phyloP scores from a whole-genome alignment of 2,113 vertebrate genomes.

The Otocyon megalotis region DNA sequence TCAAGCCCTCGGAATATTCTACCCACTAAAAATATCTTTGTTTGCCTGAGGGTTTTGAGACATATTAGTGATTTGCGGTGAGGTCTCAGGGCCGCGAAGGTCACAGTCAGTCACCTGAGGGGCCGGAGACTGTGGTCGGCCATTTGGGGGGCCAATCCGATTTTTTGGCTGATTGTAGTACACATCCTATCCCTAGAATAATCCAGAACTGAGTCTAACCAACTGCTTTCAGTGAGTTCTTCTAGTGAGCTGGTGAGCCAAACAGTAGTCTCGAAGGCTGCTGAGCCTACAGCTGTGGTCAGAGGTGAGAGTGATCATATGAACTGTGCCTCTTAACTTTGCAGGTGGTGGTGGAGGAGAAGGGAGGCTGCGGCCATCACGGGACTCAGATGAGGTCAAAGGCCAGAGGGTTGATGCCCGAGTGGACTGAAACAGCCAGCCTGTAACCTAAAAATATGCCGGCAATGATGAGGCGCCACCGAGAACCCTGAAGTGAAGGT shows the following conservation, averaged over 20 bases:
- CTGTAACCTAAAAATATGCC: background rate
- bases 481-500: background rate
- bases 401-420: background rate
- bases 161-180: background rate
- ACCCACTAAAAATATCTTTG: background rate
- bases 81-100: background rate
- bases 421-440: background rate
- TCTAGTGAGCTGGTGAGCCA: background rate
- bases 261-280: background rate
- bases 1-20: background rate
- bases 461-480: background rate
- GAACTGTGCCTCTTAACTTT: background rate
- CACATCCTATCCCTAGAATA: background rate
- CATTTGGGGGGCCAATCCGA: background rate
- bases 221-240: background rate
- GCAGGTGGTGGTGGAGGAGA: background rate
- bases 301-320: background rate
- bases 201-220: background rate
- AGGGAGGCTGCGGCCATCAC: background rate
- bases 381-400: background rate
- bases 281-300: background rate
- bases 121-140: background rate
- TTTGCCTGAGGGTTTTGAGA: background rate
- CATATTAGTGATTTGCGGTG: background rate
- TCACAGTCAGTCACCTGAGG: background rate